These are phyloP conservation scores for Luehdorfia chinensis DNA, from an alignment of 1,140 invertebrate species.

Conservation along the genomic window DNA sequence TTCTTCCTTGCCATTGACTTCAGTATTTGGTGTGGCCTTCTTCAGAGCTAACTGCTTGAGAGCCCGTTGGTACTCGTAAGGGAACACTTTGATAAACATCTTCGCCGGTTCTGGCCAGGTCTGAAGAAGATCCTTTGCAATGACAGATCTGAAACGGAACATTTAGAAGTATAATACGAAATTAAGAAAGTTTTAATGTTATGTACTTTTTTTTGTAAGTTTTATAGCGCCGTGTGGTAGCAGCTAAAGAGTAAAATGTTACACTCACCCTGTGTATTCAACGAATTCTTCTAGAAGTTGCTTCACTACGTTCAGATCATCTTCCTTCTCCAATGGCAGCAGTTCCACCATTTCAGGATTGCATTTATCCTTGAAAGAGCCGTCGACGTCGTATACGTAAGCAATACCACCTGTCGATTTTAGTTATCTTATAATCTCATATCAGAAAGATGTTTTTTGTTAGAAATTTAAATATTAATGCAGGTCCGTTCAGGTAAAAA, in stretches of 20 bases:
- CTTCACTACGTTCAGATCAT: constrained; percentile 91
- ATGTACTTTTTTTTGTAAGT: too few relatives aligned
- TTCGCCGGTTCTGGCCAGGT: constrained; percentile 89
- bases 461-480: too few relatives aligned
- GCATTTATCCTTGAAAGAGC: constrained; percentile 90
- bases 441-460: too few relatives aligned
- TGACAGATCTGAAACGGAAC: constrained; percentile 79
- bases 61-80: constrained; percentile 96
- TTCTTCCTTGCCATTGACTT: constrained; percentile 48
- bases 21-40: constrained; percentile 44
- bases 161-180: constrained; percentile 1
- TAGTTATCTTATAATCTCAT: too few relatives aligned
- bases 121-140: constrained; percentile 88
- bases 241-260: too few relatives aligned
- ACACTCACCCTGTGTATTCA: constrained; percentile 86
- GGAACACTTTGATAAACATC: constrained; percentile 98
- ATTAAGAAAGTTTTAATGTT: constrained; percentile 13
- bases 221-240: too few relatives aligned
- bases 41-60: constrained; percentile 86
- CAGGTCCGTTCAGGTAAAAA: too few relatives aligned
- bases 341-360: constrained; percentile 95
- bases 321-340: constrained; percentile 85
- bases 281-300: constrained; percentile 91
- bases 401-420: constrained; percentile 96
- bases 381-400: constrained; percentile 95